Conservation (phyloP, 92 coral and sea anemone species). For the Micromussa lordhowensis region DNA sequence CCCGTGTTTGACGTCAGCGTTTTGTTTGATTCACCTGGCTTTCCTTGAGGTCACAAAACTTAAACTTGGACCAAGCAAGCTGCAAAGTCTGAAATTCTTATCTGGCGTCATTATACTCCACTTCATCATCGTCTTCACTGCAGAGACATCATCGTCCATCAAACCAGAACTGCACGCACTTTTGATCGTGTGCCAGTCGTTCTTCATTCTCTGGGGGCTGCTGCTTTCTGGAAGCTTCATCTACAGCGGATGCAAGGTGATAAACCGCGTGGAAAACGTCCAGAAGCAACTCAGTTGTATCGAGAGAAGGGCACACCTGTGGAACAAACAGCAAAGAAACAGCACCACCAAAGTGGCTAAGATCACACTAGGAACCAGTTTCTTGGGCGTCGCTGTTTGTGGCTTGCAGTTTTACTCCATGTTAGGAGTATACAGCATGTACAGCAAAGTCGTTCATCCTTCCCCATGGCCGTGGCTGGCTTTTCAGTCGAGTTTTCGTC, state of each 20-base stretch:
- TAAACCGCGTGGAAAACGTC: slow-evolving; percentile 31
- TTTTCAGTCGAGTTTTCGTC: slow-evolving; percentile 83
- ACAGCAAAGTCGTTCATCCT: slow-evolving; percentile 72
- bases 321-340: background rate
- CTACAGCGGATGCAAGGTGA: slow-evolving; percentile 83
- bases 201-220: slow-evolving; percentile 85
- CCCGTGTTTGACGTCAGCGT: slow-evolving; percentile 88
- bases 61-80: slow-evolving; percentile 40
- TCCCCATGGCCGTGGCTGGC: slow-evolving; percentile 94
- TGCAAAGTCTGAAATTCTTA: slow-evolving; percentile 73
- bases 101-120: slow-evolving; percentile 70
- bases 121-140: slow-evolving; percentile 68
- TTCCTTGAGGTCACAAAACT: slow-evolving; percentile 86
- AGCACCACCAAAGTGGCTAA: slow-evolving; percentile 72
- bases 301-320: background rate
- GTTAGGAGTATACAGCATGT: slow-evolving; percentile 80
- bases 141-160: slow-evolving; percentile 65
- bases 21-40: slow-evolving; percentile 80
- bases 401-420: slow-evolving; percentile 83
- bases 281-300: slow-evolving; percentile 16
- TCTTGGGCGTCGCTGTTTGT: slow-evolving; percentile 71
- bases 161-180: slow-evolving; percentile 65
- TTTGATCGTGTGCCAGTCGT: slow-evolving; percentile 83
- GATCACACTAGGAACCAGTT: slow-evolving; percentile 74
- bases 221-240: slow-evolving; percentile 73